These are phyloP conservation scores for Acrocephalus arundinaceus DNA, from an alignment of 2,113 vertebrate species.

Conservation along the genomic window DNA sequence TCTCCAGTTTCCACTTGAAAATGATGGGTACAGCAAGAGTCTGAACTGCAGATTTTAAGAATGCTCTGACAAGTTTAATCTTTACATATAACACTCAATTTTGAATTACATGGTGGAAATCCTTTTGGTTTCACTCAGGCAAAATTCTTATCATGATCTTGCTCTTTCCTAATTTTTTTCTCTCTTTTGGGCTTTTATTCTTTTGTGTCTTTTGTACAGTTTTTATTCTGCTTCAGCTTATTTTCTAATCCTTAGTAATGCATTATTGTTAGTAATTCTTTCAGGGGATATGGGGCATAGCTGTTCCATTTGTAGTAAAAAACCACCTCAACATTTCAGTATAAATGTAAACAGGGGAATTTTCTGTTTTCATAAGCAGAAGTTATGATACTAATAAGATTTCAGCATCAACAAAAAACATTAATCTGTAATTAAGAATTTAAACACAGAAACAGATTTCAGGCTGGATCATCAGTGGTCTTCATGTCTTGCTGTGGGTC, in stretches of 20 bases:
- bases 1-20: background rate
- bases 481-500: background rate
- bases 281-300: background rate
- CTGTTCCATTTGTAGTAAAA: background rate
- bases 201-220: background rate
- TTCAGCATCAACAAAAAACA: background rate
- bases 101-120: background rate
- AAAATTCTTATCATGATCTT: background rate
- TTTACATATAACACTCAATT: background rate
- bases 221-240: background rate
- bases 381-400: background rate
- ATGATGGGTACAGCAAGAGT: background rate
- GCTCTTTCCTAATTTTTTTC: background rate
- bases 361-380: background rate
- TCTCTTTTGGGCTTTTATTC: background rate
- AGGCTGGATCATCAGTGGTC: background rate
- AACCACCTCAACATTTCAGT: rapidly evolving
- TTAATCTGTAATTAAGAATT: background rate
- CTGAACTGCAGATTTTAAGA: background rate
- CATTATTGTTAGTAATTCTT: background rate
- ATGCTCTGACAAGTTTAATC: background rate
- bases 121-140: background rate
- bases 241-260: background rate
- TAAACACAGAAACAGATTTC: background rate
- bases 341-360: background rate